These are phyloP conservation scores for Sisyra nigra DNA, from an alignment of 2,888 invertebrate species.

Conservation along the genomic window DNA sequence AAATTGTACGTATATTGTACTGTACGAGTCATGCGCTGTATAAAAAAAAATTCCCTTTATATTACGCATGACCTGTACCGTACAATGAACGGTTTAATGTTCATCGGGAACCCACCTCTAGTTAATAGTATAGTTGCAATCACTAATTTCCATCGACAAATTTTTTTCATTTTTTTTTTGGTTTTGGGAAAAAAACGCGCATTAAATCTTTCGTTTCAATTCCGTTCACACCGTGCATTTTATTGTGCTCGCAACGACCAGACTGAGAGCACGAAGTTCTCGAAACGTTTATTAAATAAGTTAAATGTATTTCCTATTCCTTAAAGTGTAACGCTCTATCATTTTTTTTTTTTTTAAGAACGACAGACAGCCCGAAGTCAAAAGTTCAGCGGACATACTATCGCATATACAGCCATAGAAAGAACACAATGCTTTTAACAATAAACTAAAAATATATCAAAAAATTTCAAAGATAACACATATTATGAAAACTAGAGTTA, in stretches of 20 bases:
- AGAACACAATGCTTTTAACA: constrained; percentile 8
- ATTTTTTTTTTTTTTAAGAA: constrained; percentile 1
- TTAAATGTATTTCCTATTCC: neutral
- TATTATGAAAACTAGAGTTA: neutral
- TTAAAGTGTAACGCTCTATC: neutral
- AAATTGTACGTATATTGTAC: too few relatives aligned
- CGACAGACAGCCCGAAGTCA: neutral
- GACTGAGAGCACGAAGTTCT: neutral
- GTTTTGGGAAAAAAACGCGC: too few relatives aligned
- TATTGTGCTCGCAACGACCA: neutral
- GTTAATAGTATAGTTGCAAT: too few relatives aligned
- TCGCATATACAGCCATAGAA: constrained; percentile 8
- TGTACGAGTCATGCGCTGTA: too few relatives aligned
- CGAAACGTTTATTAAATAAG: neutral
- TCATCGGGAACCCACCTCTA: too few relatives aligned
- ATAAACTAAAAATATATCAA: constrained; percentile 3
- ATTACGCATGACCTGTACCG: too few relatives aligned
- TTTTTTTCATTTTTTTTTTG: too few relatives aligned
- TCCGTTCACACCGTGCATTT: neutral
- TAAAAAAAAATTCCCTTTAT: too few relatives aligned
- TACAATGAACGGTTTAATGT: too few relatives aligned
- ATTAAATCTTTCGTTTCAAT: neutral
- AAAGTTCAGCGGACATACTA: constrained; percentile 3
- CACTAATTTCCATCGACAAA: too few relatives aligned
- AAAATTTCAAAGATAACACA: constrained; percentile 5